phyloP scores from a whole-genome alignment of 2,113 vertebrate species.

The Platichthys stellatus region DNA sequence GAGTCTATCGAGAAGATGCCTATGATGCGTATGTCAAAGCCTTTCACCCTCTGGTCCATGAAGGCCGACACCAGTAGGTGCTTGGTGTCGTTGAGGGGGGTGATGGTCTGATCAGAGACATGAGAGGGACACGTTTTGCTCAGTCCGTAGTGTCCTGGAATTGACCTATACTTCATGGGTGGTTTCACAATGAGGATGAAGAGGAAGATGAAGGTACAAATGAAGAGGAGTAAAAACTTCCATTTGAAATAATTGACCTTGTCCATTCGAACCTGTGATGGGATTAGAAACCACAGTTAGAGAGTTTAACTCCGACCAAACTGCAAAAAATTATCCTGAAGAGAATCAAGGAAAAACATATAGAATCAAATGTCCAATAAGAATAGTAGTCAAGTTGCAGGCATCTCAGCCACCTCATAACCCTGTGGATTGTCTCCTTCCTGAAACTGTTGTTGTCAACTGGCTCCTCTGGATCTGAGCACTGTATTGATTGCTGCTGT shows the following conservation, averaged over 20 bases:
- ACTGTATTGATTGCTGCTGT: no score
- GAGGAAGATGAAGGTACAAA: background rate
- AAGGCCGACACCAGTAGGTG: slow-evolving; percentile 82
- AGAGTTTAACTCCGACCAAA: no score
- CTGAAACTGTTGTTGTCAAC: no score
- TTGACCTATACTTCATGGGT: fast-evolving
- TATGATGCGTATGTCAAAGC: slow-evolving; percentile 73
- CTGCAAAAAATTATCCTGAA: no score
- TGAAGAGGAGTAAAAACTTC: background rate
- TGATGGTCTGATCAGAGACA: slow-evolving; percentile 55
- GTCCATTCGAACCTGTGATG: slow-evolving; percentile 1
- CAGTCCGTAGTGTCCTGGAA: fast-evolving
- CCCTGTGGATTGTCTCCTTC: no score
- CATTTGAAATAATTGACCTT: fast-evolving
- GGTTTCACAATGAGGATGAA: fast-evolving
- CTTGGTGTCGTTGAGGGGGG: slow-evolving; percentile 67
- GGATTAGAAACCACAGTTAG: no score
- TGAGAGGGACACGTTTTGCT: fast-evolving
- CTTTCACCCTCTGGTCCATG: slow-evolving; percentile 75
- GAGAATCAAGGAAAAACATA: no score
- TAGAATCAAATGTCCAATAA: no score
- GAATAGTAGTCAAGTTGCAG: no score
- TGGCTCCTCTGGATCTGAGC: no score
- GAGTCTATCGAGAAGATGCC: slow-evolving; percentile 78
- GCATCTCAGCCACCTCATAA: no score